These are phyloP conservation scores for Lophura nycthemera DNA, from an alignment of 2,113 vertebrate species.

Conservation along the genomic window DNA sequence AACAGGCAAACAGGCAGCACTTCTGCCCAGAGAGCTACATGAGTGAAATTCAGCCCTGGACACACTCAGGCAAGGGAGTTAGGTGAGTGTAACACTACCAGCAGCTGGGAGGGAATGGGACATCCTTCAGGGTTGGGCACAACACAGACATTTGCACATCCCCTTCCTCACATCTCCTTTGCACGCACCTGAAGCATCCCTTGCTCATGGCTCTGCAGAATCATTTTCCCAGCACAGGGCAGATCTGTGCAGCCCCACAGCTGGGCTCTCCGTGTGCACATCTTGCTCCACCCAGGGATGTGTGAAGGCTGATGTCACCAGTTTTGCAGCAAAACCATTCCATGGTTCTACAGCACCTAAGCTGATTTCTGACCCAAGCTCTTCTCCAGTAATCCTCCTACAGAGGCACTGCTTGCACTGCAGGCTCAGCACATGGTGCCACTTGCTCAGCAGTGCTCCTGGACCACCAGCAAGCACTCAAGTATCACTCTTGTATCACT, in stretches of 20 bases:
- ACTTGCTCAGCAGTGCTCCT: not conserved
- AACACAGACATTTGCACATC: accelerated
- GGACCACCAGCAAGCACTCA: not conserved
- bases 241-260: accelerated
- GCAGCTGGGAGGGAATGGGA: accelerated
- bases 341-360: not conserved
- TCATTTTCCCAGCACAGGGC: accelerated
- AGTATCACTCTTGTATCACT: too few relatives aligned
- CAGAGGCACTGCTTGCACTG: accelerated
- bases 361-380: not conserved
- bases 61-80: accelerated
- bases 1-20: not conserved
- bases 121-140: accelerated
- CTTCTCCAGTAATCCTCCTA: not conserved
- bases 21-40: not conserved
- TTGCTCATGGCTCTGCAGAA: accelerated
- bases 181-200: accelerated
- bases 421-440: accelerated
- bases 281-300: accelerated
- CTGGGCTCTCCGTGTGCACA: accelerated
- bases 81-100: accelerated
- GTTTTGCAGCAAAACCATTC: accelerated
- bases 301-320: accelerated
- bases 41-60: accelerated
- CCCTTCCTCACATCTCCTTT: too few relatives aligned